Evolutionary conservation across 2,888 invertebrate species (phyloP), one percentile per base, ranked within the genome.

Genomic region (Chrysina gloriosa): DNA sequence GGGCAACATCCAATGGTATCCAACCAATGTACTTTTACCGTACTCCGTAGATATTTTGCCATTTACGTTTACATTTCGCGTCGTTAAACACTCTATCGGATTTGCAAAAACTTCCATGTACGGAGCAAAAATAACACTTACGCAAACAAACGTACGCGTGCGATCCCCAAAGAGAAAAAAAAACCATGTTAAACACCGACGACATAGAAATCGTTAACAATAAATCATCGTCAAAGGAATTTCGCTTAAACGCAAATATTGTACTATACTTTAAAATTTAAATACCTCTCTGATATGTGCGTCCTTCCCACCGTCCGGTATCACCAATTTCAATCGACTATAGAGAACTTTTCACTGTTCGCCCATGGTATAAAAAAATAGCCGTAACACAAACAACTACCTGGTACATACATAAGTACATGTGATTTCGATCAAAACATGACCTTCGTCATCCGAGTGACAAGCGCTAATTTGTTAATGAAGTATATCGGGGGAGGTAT

Each of bases 371-470:
- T 21, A 6, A 25, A 21, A 6, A n/a, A 27, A 11, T 25, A 23
- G 31, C 25, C 48, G 16, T 31, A 31, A 31, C n/a, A n/a, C 29
- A 29, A 19, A 5, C 29, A 52, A 25, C 25, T 52, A 23, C 14
- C 52, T 52, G 11, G 7, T 31, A 11, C 34, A n/a, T 19, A 34
- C 21, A 50, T 6, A 11, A 7, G 16, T 23, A 27, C 29, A 4
- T 50, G 25, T 56, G 39, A 39, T 58, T 58, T 58, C 14, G 2
- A 58, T 23, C 58, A 36, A 56, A 58, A 58, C 58, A 58, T 58
- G 58, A 58, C 39, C 39, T 58, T 39, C 36, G 25, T n/a, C 7
- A 58, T 39, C 42, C 23, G 11, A 6, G 14, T 39, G 39, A 39
- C 58, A 39, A 39, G 39, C 39, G 58, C 25, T 42, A 25, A 39